Evolutionary conservation across 2,113 vertebrate species (phyloP).

Genomic region (Pycnonotus jocosus): DNA sequence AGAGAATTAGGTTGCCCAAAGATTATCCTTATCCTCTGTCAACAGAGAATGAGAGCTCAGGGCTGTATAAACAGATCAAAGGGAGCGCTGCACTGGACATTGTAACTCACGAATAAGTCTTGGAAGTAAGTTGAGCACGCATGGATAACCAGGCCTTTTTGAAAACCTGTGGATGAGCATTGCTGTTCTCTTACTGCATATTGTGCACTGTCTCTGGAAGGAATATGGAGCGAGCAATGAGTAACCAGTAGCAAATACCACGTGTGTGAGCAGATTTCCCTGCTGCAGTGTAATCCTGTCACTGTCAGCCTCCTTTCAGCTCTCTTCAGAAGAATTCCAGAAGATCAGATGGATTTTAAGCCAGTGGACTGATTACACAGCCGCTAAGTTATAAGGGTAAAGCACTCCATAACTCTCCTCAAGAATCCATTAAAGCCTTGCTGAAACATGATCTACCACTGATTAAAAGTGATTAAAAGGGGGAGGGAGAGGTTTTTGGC

Average conservation of each 20-base stretch:
- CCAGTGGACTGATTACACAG: background rate
- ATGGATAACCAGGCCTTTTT: background rate
- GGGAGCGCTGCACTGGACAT: background rate
- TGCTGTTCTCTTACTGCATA: accelerated
- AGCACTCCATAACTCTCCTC: background rate
- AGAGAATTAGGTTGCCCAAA: background rate
- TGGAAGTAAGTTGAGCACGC: background rate
- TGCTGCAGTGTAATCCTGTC: background rate
- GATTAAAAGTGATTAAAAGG: slow-evolving; percentile 21
- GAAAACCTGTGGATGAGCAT: accelerated
- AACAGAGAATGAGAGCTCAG: background rate
- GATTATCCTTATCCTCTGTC: background rate
- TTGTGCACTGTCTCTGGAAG: background rate
- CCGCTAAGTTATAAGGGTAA: background rate
- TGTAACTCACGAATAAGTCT: background rate
- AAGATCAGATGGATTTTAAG: slow-evolving; percentile 33
- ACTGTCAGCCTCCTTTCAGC: background rate
- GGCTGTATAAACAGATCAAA: background rate
- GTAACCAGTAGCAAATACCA: background rate
- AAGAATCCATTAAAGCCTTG: slow-evolving; percentile 16
- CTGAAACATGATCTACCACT: slow-evolving; percentile 25
- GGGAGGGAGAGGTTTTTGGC: background rate
- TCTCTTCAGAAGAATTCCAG: slow-evolving; percentile 27
- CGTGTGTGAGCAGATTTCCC: background rate
- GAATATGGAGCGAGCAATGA: background rate